Percentiles rank a stretch among this genome's conserved stretches.
Evolutionary conservation across 2,888 invertebrate species (phyloP).

Genomic region (Hermodice carunculata): DNA sequence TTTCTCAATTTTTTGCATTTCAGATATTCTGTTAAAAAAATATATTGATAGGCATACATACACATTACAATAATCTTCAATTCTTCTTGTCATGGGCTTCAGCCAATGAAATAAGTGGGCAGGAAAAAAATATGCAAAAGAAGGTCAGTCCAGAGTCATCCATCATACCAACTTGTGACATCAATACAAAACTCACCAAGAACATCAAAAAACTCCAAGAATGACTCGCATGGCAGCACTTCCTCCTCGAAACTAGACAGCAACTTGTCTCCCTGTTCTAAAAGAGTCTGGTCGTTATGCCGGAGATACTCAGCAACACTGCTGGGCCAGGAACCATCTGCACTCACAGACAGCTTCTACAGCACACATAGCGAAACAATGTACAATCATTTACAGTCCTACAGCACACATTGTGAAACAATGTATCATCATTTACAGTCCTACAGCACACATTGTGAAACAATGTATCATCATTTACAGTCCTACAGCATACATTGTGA

Average conservation of each 20-base stretch:
- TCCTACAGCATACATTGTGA: no score
- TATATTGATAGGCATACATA: no score
- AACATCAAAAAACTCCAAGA: slow-evolving; percentile 94
- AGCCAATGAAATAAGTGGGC: no score
- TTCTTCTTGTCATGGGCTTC: no score
- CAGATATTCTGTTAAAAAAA: no score
- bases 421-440: no score
- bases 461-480: no score
- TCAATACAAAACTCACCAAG: slow-evolving; percentile 74
- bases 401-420: no score
- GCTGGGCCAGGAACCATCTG: slow-evolving; percentile 80
- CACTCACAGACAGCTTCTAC: slow-evolving; percentile 74
- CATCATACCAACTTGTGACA: neutral
- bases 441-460: no score
- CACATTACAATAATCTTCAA: no score
- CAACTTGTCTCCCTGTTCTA: slow-evolving; percentile 88
- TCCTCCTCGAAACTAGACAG: slow-evolving; percentile 88
- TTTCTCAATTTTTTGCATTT: no score
- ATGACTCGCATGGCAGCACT: slow-evolving; percentile 88
- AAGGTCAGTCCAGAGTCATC: neutral
- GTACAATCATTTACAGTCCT: neutral
- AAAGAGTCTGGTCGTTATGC: slow-evolving; percentile 90
- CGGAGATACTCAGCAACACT: slow-evolving; percentile 93
- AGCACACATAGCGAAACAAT: slow-evolving; percentile 41
- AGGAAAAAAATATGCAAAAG: neutral